Base-by-base conservation (phyloP, 2,888 invertebrate genomes). In the Chironomus tentans region DNA sequence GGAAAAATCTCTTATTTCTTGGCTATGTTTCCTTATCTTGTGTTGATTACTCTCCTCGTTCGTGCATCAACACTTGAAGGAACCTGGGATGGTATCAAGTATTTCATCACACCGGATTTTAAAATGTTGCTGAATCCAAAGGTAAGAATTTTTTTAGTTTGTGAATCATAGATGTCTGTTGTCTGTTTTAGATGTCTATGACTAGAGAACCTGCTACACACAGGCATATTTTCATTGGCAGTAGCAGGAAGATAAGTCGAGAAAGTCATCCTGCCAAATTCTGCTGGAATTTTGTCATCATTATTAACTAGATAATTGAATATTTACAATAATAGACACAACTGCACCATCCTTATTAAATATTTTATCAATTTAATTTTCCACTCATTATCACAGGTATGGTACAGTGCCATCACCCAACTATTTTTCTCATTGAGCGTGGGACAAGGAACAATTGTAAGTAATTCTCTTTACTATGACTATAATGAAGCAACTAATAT, bases 1-100 rank as follows among this genome's bases (percentile, higher is more conserved):
- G 93, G 93, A 68, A 93, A 92, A 82, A 91, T 90, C 0, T 90
- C 95, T 0, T 96, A 95, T 83, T 93, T 96, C 82, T 89, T 95
- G n/a, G 95, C 95, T 0, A 82, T 95, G 2, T 94, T 94, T 82
- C 94, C 94, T 0, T 93, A 93, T 80, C 86, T 92, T 4, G 89
- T 95, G 72, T 88, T 95, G 83, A 84, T 93, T 77, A 88, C 89
- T 47, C 84, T 95, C 68, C 86, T 95, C 13, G 87, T 93, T 71
- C 87, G 90, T 77, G 88, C 89, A 0, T 85, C 85, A 0, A 88
- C 88, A 0, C 80, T 91, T 72, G 88, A 89, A 0, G 94, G 94
- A 0, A 90, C 94, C 13, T 86, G 83, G 2, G 85, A 88, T 47
- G 95, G 94, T 0, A 91, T 94, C 71, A 82, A 90, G 50, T 94